Conservation (phyloP, 2,113 vertebrate species). For the Lycaon pictus region DNA sequence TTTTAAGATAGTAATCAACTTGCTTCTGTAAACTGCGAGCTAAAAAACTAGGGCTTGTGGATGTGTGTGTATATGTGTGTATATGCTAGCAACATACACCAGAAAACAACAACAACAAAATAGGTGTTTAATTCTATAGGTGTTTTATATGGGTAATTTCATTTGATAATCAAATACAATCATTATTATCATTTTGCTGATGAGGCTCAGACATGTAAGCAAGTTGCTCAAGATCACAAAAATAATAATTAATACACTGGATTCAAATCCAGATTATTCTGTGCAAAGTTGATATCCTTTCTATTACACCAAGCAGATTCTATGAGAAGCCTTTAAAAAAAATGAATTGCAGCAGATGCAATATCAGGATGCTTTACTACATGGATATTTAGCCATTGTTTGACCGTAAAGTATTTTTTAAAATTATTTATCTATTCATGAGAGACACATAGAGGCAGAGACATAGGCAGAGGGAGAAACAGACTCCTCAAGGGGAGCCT, state of each 20-base stretch:
- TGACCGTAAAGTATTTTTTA: not conserved
- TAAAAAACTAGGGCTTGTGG: not conserved
- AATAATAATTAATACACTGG: not conserved
- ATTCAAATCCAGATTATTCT: not conserved
- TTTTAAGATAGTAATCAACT: not conserved
- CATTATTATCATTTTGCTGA: not conserved
- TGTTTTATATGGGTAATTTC: not conserved
- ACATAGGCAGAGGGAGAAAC: too few species aligned
- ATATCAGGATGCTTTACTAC: not conserved
- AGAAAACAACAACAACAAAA: not conserved
- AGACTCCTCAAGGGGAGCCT: too few species aligned
- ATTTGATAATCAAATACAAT: not conserved
- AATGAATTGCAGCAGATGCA: not conserved
- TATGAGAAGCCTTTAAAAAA: not conserved
- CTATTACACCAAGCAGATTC: not conserved
- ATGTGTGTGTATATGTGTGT: fast-evolving
- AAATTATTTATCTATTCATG: too few species aligned
- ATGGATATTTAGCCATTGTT: not conserved
- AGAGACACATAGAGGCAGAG: too few species aligned
- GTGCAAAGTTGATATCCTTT: not conserved
- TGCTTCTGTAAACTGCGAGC: not conserved
- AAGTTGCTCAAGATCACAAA: not conserved
- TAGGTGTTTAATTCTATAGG: not conserved
- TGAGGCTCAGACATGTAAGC: not conserved
- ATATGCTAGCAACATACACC: not conserved